These are phyloP conservation scores for Ailuropoda melanoleuca DNA, from an alignment of 2,113 vertebrate species.

Conservation along the genomic window DNA sequence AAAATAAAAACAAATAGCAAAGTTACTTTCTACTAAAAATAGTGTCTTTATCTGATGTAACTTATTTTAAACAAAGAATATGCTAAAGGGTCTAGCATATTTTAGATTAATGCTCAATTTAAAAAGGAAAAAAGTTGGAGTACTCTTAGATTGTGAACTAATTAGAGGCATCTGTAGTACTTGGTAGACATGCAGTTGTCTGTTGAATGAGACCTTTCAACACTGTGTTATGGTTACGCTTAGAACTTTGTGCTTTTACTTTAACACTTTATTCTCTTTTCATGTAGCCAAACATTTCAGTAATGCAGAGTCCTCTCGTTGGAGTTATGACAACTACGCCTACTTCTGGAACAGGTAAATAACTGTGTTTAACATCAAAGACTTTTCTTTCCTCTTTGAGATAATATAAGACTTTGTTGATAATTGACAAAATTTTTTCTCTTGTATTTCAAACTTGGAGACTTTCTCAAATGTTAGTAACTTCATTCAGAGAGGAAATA, in stretches of 20 bases:
- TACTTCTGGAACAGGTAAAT: slow-evolving; percentile 90
- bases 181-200: not conserved
- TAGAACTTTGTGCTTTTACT: slow-evolving; percentile 4
- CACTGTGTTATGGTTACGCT: not conserved
- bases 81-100: not conserved
- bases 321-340: slow-evolving; percentile 85
- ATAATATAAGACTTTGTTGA: not conserved
- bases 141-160: not conserved
- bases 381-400: not conserved
- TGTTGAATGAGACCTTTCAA: not conserved
- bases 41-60: not conserved
- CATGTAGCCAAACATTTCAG: slow-evolving; percentile 86
- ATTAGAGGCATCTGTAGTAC: not conserved
- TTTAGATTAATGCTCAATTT: slow-evolving; percentile 2
- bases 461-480: not conserved
- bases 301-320: slow-evolving; percentile 88
- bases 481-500: slow-evolving; percentile 27
- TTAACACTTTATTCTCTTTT: slow-evolving; percentile 55
- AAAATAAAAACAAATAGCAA: not conserved
- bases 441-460: slow-evolving; percentile 21
- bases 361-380: not conserved
- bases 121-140: not conserved
- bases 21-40: not conserved
- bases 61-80: slow-evolving; percentile 14
- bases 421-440: slow-evolving; percentile 37